Evolutionary conservation across 1,140 invertebrate genomes (phyloP), one percentile per base, ranked within the genome.

Genomic region (Drosophila auraria): DNA sequence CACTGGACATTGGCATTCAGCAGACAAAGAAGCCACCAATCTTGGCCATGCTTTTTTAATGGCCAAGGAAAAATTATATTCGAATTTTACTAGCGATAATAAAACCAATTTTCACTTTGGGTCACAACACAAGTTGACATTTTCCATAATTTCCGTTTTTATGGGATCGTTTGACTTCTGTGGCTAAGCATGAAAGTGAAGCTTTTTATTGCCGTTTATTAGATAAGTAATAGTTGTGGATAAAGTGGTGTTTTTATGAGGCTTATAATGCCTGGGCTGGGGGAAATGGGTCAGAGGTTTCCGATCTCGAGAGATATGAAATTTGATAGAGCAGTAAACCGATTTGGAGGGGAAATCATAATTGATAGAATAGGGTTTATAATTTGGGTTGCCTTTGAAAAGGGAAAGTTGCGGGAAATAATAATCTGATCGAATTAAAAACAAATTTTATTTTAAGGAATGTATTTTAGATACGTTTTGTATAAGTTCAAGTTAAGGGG

Each of bases 31-130:
- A 40, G 36, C 15, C 66, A 44, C 40, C 51, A 61, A 45, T 74
- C 69, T 74, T 73, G 70, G 36, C 70, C 66, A 73, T 5, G 45
- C 20, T 71, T 36, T 71, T 36, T 73, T 61, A 53, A 73, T 73
- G 69, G 47, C 11, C 68, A 73, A 20, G 53, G 44, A 74, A 47
- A 40, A 73, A 73, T 73, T 36, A 61, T 74, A 73, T 74, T 56
- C 64, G 50, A 69, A 49, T 69, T 73, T 74, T 38, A 74, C 71
- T 61, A 33, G 38, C 56, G 69, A 73, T 61, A 73, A 73, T 73
- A 74, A 74, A 74, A 44, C 44, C 45, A 73, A 74, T 74, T 74
- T 74, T 74, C 71, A 73, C 71, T 74, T 73, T 73, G 69, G 71
- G 56, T 73, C 71, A 61, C 36, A 50, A 38, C 57, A 61, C 56